A percentile compares a stretch with the other conserved stretches of the same genome.
phyloP scores from a whole-genome alignment of 2,888 invertebrate species.

The Caenorhabditis panamensis region DNA sequence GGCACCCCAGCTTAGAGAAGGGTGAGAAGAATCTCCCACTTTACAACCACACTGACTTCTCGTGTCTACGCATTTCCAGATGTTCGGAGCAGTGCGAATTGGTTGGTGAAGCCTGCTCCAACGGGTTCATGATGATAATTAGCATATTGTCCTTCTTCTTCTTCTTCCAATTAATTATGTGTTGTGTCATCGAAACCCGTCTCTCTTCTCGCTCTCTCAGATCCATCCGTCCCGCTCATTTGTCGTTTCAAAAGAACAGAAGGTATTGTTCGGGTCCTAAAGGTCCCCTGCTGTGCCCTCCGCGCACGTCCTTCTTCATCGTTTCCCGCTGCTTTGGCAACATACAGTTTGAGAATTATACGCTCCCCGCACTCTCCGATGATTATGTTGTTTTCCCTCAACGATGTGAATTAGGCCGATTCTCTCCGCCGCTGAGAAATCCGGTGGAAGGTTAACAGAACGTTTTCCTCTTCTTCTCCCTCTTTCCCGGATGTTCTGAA shows the following conservation, averaged over 20 bases:
- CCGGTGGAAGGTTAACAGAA: no score
- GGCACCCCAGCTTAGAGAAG: constrained; percentile 25
- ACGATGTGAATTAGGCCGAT: constrained; percentile 34
- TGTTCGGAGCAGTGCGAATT: constrained; percentile 9
- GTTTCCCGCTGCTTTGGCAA: constrained; percentile 20
- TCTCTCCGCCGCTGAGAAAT: neutral
- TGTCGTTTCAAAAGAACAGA: constrained; percentile 19
- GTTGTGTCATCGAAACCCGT: constrained; percentile 47
- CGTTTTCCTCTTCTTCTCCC: no score
- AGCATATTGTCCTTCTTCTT: constrained; percentile 32
- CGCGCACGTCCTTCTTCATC: constrained; percentile 7
- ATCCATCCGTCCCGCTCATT: constrained; percentile 15
- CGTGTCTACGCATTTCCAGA: constrained; percentile 12
- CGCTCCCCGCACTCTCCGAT: constrained; percentile 11
- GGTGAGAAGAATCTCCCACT: constrained; percentile 25
- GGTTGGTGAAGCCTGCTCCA: neutral
- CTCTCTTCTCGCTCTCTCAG: neutral
- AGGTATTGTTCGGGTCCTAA: constrained; percentile 12
- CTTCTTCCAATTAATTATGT: constrained; percentile 43
- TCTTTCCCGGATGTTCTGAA: no score
- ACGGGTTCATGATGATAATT: constrained; percentile 30
- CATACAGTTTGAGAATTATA: constrained; percentile 37
- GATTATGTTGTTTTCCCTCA: neutral
- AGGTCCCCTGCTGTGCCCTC: constrained; percentile 13
- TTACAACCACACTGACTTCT: constrained; percentile 3